phyloP scores from a whole-genome alignment of 1,140 invertebrate species.

The Contarinia nasturtii region DNA sequence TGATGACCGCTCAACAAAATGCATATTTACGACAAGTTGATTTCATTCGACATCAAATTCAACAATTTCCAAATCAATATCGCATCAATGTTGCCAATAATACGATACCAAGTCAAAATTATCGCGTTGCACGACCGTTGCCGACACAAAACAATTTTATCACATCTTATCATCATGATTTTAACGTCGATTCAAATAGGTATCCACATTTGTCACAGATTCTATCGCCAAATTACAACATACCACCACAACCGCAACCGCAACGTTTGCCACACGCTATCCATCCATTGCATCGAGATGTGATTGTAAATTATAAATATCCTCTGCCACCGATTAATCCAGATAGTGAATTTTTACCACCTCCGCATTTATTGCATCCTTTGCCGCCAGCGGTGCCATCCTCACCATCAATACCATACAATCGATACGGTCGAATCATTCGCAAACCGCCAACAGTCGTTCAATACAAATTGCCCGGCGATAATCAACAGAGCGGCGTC shows the following conservation, averaged over 20 bases:
- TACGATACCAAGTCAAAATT: conserved; percentile 39
- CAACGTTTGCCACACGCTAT: conserved; percentile 4
- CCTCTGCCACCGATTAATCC: conserved; percentile 30
- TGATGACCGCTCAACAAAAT: conserved; percentile 1
- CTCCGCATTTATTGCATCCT: no score
- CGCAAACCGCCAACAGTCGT: background rate
- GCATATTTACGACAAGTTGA: conserved; percentile 4
- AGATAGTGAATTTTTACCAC: conserved; percentile 23
- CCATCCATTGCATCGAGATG: conserved; percentile 24
- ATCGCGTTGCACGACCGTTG: conserved; percentile 18
- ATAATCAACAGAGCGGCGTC: background rate
- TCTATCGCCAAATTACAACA: background rate
- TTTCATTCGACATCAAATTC: conserved; percentile 14
- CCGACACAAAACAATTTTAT: conserved; percentile 45
- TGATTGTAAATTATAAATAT: conserved; percentile 29
- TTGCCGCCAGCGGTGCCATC: no score
- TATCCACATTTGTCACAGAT: conserved; percentile 10
- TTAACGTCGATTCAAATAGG: conserved; percentile 1
- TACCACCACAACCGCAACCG: background rate
- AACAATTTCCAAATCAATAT: conserved; percentile 20
- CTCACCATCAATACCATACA: background rate
- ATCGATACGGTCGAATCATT: background rate
- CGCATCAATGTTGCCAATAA: conserved; percentile 32
- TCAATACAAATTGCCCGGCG: background rate
- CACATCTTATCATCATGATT: conserved; percentile 8